Conservation (phyloP, 2,797 vertebrate genomes). For the Glossophaga mutica region DNA sequence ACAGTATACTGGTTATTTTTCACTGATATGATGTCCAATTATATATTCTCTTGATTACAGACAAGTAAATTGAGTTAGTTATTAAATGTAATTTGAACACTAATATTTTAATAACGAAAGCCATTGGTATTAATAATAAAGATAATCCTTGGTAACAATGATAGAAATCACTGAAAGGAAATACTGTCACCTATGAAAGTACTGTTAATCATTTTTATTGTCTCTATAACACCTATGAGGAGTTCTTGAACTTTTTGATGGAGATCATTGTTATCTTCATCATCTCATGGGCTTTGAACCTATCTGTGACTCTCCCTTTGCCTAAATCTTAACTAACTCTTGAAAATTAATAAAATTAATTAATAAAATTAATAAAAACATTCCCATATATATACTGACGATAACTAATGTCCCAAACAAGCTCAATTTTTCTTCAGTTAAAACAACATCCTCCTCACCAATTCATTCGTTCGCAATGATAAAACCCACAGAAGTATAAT, state of each 20-base stretch:
- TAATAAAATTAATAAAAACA: not conserved
- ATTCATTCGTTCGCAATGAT: not conserved
- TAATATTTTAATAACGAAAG: not conserved
- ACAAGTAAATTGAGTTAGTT: not conserved
- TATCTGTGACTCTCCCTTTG: not conserved
- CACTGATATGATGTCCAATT: not conserved
- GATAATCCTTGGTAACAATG: not conserved
- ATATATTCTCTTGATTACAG: not conserved
- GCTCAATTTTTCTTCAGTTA: not conserved
- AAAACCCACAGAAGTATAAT: not conserved
- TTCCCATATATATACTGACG: not conserved
- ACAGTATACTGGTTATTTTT: not conserved
- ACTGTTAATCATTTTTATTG: not conserved
- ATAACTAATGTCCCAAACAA: not conserved
- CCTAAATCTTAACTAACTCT: not conserved
- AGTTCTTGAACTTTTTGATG: not conserved
- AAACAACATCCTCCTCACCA: not conserved
- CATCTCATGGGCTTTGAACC: not conserved
- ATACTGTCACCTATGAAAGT: not conserved
- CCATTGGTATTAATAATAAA: not conserved
- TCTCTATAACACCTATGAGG: not conserved
- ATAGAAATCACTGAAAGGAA: not conserved
- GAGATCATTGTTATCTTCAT: not conserved
- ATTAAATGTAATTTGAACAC: not conserved
- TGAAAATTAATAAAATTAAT: not conserved